Conservation (phyloP, 2,888 invertebrate genomes). For the Aleiodes alternator region DNA sequence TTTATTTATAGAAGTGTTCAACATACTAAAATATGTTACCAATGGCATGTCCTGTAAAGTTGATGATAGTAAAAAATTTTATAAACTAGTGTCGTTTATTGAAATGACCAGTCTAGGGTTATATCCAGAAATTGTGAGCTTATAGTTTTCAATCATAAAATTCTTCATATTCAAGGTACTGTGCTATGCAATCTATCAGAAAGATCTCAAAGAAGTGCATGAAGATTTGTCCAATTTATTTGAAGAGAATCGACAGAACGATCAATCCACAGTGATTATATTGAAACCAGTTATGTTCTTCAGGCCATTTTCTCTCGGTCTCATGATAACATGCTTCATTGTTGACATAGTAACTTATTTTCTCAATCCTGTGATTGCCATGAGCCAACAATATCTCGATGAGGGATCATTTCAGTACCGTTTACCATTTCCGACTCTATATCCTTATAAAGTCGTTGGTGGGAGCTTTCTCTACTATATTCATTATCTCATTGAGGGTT, state of each 20-base stretch:
- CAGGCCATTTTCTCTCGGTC: background rate
- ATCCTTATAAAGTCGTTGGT: conserved; percentile 55
- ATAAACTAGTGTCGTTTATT: no score
- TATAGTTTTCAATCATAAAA: background rate
- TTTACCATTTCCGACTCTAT: conserved; percentile 49
- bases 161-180: conserved; percentile 33
- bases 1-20: no score
- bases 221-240: background rate
- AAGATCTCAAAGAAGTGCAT: background rate
- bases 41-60: no score
- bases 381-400: conserved; percentile 40
- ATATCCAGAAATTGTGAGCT: no score
- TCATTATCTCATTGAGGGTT: conserved; percentile 52
- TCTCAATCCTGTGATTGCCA: conserved; percentile 44
- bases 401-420: conserved; percentile 47
- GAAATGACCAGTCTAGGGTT: no score
- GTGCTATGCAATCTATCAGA: conserved; percentile 27
- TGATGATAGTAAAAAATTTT: no score
- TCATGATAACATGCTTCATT: conserved; percentile 9
- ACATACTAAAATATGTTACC: no score
- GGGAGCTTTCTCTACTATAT: conserved; percentile 51
- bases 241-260: background rate
- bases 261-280: background rate
- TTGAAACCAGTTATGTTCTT: background rate
- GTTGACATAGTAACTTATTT: conserved; percentile 18